These are phyloP conservation scores for Rhyacophila brunnea DNA, from an alignment of 1,140 invertebrate genomes.

Conservation along the genomic window DNA sequence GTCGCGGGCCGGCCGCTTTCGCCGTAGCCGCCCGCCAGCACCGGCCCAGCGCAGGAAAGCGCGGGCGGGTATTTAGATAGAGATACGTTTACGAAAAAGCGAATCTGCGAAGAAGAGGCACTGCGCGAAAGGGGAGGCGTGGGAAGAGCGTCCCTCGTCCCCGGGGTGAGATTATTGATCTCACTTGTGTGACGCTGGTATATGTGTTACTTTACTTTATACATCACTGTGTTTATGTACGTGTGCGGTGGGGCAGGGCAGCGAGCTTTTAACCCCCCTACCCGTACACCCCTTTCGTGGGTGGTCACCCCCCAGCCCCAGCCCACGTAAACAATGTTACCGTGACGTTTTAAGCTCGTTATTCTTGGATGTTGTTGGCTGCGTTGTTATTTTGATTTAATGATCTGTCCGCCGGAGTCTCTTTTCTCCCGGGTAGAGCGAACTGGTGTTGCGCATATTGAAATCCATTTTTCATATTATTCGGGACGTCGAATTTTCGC, in stretches of 20 bases:
- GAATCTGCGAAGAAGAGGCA: slow-evolving; percentile 32
- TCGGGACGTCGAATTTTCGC: no score
- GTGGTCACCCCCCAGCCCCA: background rate
- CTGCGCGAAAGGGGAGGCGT: slow-evolving; percentile 7
- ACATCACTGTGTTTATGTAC: slow-evolving; percentile 18
- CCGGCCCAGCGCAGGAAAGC: background rate
- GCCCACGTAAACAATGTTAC: slow-evolving; percentile 33
- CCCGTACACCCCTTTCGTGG: slow-evolving; percentile 1
- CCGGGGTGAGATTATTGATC: slow-evolving; percentile 37
- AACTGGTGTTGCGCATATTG: background rate
- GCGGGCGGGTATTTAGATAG: slow-evolving; percentile 31
- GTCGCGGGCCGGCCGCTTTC: no score
- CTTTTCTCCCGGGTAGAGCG: background rate
- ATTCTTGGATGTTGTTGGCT: slow-evolving; percentile 29
- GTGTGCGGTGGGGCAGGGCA: slow-evolving; percentile 5
- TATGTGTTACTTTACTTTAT: no score
- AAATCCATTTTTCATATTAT: background rate
- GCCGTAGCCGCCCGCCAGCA: background rate
- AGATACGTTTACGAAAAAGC: slow-evolving; percentile 36
- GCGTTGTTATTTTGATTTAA: slow-evolving; percentile 34
- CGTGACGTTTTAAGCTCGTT: slow-evolving; percentile 34
- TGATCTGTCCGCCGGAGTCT: slow-evolving; percentile 19
- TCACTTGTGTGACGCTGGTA: slow-evolving; percentile 29
- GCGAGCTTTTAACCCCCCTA: slow-evolving; percentile 5
- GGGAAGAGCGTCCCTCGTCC: slow-evolving; percentile 16